Evolutionary conservation across 2,797 vertebrate genomes (phyloP), one percentile per base, ranked within the genome.

Genomic region (Protosalanx chinensis): DNA sequence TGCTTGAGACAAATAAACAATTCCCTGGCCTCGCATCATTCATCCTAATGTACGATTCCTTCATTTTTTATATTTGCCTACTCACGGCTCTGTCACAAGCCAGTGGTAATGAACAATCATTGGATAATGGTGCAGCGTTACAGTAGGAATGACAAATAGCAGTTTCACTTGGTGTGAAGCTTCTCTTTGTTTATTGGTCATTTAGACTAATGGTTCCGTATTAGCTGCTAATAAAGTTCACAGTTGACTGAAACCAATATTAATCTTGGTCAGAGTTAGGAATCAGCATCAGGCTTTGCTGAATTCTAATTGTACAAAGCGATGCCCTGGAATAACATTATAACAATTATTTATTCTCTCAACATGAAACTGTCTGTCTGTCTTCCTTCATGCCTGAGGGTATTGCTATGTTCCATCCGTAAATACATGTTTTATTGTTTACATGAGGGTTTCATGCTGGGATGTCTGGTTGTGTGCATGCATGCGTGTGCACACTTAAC

Each of bases 131-230:
- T 57, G 77, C 15, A 4, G 67, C 80, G 81, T 84, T 86, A 88
- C 81, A 87, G 86, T 79, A 74, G 74, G 78, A 84, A 88, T 89
- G 88, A 90, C 84, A 88, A 91, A 91, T 88, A 87, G 88, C 82
- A 78, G 73, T 79, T 81, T 86, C 71, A 72, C 85, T 85, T 76
- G 73, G 76, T 80, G 72, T 78, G 82, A 82, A 84, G 84, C 73
- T 67, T 81, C 85, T 85, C 75, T 61, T 70, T 86, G 87, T 89
- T 86, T 86, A 88, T 87, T 70, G 76, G 83, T 82, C 86, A 88
- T 86, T 88, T 84, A 88, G 88, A 89, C 81, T 76, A 87, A 91
- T 89, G 84, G 86, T 76, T 78, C 62, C 32, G 59, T 81, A 88
- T 87, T 87, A 85, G 77, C 85, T 85, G 82, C 84, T 85, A 87